A percentile compares a stretch with the other conserved stretches of the same genome.
These are phyloP conservation scores for Drosophila colorata DNA, from an alignment of 2,888 invertebrate genomes.

Conservation along the genomic window DNA sequence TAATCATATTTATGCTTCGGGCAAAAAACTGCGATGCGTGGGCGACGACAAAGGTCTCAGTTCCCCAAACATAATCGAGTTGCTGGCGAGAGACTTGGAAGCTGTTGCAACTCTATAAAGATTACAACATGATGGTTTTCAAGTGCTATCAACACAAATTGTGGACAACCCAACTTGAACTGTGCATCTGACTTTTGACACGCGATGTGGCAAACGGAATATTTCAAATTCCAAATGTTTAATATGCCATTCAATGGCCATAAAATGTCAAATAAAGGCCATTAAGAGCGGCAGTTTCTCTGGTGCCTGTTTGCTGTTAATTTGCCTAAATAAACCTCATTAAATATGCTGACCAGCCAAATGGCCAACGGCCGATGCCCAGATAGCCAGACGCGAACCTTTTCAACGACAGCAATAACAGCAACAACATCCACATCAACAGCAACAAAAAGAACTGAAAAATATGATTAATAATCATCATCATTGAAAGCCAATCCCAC, in stretches of 20 bases:
- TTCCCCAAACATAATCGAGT: constrained; percentile 28
- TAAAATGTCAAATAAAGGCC: constrained; percentile 76
- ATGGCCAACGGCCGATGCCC: constrained; percentile 31
- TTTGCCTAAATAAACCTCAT: constrained; percentile 75
- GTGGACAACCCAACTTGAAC: constrained; percentile 19
- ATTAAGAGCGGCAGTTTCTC: constrained; percentile 43
- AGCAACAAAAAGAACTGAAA: constrained; percentile 17
- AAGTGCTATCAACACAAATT: constrained; percentile 60
- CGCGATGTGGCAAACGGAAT: constrained; percentile 23
- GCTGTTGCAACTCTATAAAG: constrained; percentile 55
- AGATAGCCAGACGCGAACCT: constrained; percentile 26
- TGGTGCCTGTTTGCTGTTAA: constrained; percentile 46
- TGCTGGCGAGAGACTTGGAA: constrained; percentile 11
- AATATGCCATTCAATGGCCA: constrained; percentile 70
- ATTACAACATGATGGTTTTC: constrained; percentile 54
- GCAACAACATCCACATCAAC: constrained; percentile 29
- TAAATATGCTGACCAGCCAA: constrained; percentile 71
- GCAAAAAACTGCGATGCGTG: constrained; percentile 34
- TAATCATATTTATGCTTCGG: constrained; percentile 57
- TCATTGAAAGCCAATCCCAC: constrained; percentile 54
- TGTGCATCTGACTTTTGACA: constrained; percentile 62
- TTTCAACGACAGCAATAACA: constrained; percentile 31
- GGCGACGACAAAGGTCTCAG: constrained; percentile 34
- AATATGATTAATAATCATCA: constrained; percentile 71
- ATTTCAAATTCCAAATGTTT: constrained; percentile 42